These are phyloP conservation scores for Yponomeuta malinellus DNA, from an alignment of 2,888 invertebrate species.

Conservation along the genomic window DNA sequence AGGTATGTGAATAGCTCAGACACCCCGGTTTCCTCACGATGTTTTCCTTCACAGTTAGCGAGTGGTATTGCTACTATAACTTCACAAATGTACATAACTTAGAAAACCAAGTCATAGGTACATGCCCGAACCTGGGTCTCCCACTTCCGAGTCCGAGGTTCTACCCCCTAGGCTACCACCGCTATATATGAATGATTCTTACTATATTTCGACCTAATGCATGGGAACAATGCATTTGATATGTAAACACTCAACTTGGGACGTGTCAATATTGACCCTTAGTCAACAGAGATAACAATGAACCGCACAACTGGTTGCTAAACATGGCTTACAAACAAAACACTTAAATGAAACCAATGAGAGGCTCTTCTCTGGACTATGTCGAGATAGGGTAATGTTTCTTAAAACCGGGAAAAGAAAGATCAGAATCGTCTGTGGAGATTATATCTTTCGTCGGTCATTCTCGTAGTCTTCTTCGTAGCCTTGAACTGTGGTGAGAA, in stretches of 20 bases:
- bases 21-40: too few species aligned
- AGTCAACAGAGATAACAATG: slow-evolving; percentile 66
- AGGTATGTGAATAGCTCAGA: too few species aligned
- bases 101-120: too few species aligned
- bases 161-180: too few species aligned
- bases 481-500: slow-evolving; percentile 61
- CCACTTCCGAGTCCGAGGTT: too few species aligned
- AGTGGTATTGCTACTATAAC: too few species aligned
- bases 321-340: slow-evolving; percentile 60
- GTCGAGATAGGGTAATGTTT: slow-evolving; percentile 18
- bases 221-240: slow-evolving; percentile 7
- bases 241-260: slow-evolving; percentile 27
- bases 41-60: too few species aligned
- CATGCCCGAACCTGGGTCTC: too few species aligned
- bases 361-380: slow-evolving; percentile 27
- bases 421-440: slow-evolving; percentile 24
- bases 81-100: too few species aligned
- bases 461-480: too few species aligned
- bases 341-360: slow-evolving; percentile 44
- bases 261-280: slow-evolving; percentile 51
- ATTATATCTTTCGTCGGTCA: slow-evolving; percentile 38
- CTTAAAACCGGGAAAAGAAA: slow-evolving; percentile 23
- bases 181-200: neutral
- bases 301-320: slow-evolving; percentile 59
- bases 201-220: neutral